These are phyloP conservation scores for Callithrix jacchus DNA, from an alignment of 2,113 vertebrate species.

Conservation along the genomic window DNA sequence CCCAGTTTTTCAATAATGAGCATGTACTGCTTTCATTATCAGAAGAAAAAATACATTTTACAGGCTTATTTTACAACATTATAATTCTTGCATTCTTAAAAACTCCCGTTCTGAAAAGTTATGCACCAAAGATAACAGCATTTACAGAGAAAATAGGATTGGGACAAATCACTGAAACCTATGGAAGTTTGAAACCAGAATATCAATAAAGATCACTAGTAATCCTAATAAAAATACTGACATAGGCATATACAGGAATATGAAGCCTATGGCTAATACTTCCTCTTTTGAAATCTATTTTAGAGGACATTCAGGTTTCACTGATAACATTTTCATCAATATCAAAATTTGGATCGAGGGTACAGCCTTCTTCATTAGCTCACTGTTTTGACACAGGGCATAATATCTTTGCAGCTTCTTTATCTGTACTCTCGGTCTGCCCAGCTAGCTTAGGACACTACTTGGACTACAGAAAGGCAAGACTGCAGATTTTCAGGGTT, in stretches of 20 bases:
- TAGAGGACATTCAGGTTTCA: not conserved
- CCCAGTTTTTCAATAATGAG: constrained; percentile 34
- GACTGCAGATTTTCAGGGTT: not conserved
- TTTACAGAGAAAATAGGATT: not conserved
- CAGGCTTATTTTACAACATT: not conserved
- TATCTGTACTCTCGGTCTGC: not conserved
- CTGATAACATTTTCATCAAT: constrained; percentile 13
- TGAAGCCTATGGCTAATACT: not conserved
- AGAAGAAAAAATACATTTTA: not conserved
- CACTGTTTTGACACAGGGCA: not conserved
- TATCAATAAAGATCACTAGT: constrained; percentile 32
- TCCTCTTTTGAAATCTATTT: constrained; percentile 25
- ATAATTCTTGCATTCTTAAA: constrained; percentile 33
- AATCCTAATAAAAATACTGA: constrained; percentile 2
- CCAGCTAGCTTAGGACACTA: not conserved
- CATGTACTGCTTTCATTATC: not conserved
- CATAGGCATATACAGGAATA: not conserved
- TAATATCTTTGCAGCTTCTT: not conserved
- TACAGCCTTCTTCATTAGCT: not conserved
- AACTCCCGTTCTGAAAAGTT: constrained; percentile 10
- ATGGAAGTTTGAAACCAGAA: not conserved
- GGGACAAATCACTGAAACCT: not conserved
- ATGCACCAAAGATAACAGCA: constrained; percentile 2
- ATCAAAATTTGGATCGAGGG: not conserved
- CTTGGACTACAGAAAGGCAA: not conserved